Evolutionary conservation across 2,888 invertebrate genomes (phyloP).

Genomic region (Fragum whitleyi): DNA sequence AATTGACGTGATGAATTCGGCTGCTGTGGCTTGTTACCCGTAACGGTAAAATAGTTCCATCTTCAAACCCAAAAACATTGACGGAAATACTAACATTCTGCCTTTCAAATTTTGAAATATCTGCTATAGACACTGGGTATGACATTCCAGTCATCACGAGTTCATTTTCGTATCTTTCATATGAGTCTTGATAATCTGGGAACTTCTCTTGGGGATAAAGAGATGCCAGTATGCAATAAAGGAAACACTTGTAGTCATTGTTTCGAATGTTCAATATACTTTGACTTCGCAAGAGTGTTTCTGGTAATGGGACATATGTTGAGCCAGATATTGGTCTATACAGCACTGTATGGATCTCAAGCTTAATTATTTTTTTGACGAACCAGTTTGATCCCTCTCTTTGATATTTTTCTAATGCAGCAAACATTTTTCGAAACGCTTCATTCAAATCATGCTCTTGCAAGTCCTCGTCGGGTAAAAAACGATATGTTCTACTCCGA

Average conservation of each 20-base stretch:
- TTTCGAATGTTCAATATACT: conserved; percentile 53
- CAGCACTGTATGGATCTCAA: conserved; percentile 45
- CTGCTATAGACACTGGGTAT: conserved; percentile 44
- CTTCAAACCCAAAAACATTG: conserved; percentile 61
- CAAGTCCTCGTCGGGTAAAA: conserved; percentile 16
- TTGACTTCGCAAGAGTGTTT: conserved; percentile 2
- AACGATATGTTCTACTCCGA: conserved; percentile 31
- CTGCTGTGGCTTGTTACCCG: conserved; percentile 33
- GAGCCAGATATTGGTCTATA: conserved; percentile 56
- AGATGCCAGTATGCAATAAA: conserved; percentile 51
- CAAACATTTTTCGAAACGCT: conserved; percentile 46
- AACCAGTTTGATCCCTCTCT: conserved; percentile 50
- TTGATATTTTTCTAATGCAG: conserved; percentile 50
- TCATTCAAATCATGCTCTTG: conserved; percentile 46
- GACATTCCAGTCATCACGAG: conserved; percentile 44
- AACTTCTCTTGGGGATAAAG: conserved; percentile 24
- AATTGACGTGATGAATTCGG: conserved; percentile 48
- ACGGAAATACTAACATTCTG: conserved; percentile 43
- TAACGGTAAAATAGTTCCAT: conserved; percentile 45
- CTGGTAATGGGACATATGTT: conserved; percentile 44
- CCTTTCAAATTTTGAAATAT: conserved; percentile 40
- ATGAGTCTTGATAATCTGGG: conserved; percentile 41
- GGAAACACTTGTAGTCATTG: conserved; percentile 51
- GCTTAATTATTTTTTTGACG: conserved; percentile 42
- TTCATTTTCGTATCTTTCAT: conserved; percentile 38